Conservation (phyloP, 2,888 invertebrate species). For the Lingula anatina region DNA sequence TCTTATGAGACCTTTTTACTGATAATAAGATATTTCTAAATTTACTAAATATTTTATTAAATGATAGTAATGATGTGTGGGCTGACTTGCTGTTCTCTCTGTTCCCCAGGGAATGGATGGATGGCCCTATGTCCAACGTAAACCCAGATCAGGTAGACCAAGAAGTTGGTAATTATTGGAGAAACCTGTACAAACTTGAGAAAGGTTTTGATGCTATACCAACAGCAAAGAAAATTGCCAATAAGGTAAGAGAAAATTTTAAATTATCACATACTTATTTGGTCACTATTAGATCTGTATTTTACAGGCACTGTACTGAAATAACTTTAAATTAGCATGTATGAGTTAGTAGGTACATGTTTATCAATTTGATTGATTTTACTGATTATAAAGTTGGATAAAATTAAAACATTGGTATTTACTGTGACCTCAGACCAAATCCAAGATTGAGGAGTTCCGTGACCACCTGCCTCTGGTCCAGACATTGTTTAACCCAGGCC, state of each 20-base stretch:
- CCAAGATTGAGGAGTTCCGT: conserved; percentile 80
- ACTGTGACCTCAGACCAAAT: conserved; percentile 59
- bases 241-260: no score
- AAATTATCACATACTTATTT: no score
- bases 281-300: no score
- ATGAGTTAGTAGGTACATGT: no score
- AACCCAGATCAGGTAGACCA: conserved; percentile 85
- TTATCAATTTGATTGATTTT: not conserved
- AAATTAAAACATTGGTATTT: no score
- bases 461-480: conserved; percentile 76
- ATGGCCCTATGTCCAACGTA: conserved; percentile 71
- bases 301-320: no score
- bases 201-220: conserved; percentile 77
- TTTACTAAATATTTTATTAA: not conserved
- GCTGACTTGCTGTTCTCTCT: no score
- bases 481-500: conserved; percentile 89
- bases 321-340: no score
- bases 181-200: conserved; percentile 81
- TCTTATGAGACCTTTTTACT: not conserved
- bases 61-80: no score
- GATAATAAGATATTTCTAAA: not conserved
- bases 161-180: conserved; percentile 67
- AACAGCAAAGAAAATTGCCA: conserved; percentile 68
- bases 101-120: conserved; percentile 71
- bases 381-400: no score